Base-by-base conservation (phyloP, 2,888 invertebrate species). In the Pollenia labialis region DNA sequence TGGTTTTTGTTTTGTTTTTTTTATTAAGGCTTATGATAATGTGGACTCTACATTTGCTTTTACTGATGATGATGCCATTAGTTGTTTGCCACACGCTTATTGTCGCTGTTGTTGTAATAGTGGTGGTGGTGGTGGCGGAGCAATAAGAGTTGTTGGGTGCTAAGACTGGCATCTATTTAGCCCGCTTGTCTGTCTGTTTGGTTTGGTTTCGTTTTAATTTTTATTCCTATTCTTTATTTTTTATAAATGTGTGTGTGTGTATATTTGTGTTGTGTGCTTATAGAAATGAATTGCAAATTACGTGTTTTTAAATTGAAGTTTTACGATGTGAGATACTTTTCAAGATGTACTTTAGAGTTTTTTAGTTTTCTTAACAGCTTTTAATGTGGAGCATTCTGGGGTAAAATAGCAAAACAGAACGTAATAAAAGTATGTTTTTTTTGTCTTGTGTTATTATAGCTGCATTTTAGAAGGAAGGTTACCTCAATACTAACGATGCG, bases 231-330 rank as follows among this genome's bases (percentile, higher is more conserved):
- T 60, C 12, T 75, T 46, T 68, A 32, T 16, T 46, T 12, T 11
- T 32, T 40, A 8, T 50, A 12, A 11, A 0, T 71, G 32, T 66
- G 16, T 58, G 44, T 62, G 23, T 72, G 32, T 42, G 6, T 42
- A 32, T 60, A 0, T 52, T 42, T 6, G 23, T n/a, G 14, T 62
- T 18, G 7, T 79, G 56, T 69, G 81, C 84, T 87, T 87, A 81
- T 87, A 81, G 68, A 81, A 88, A 85, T 86, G 88, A 86, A 91
- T 92, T 92, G 91, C 91, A 91, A 92, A 91, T 91, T 91, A 92
- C 92, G 92, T 91, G 92, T 92, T 92, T 91, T 84, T 90, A 92
- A 91, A 92, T 92, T 92, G 92, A 90, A 92, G 92, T 92, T 91
- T 91, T 92, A 92, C 91, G 91, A 91, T 92, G 92, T 91, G 92